Conservation (phyloP, 2,888 invertebrate genomes). For the Athalia cordata region DNA sequence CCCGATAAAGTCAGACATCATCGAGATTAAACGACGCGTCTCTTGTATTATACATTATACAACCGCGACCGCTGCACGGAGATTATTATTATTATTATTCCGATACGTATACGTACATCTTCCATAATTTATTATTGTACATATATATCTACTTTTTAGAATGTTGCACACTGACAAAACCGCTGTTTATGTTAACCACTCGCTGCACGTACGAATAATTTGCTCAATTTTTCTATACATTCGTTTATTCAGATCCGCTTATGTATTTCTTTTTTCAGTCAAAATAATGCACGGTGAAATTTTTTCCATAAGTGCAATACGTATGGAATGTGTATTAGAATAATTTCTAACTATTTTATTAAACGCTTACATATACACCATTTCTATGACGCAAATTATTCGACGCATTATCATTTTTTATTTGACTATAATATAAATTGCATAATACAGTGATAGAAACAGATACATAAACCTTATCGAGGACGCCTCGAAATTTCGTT, state of each 20-base stretch:
- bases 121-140: background rate
- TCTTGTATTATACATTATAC: constrained; percentile 23
- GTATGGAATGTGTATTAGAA: too few relatives aligned
- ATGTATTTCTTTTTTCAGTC: background rate
- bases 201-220: background rate
- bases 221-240: background rate
- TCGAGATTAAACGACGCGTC: constrained; percentile 53
- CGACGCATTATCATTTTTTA: too few relatives aligned
- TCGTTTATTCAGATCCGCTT: background rate
- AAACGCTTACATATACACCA: too few relatives aligned
- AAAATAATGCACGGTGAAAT: too few relatives aligned
- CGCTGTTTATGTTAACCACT: too few relatives aligned
- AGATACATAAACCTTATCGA: too few relatives aligned
- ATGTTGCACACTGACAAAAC: constrained; percentile 17
- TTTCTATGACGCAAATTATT: too few relatives aligned
- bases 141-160: background rate
- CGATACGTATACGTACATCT: background rate
- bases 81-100: background rate
- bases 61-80: background rate
- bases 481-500: background rate
- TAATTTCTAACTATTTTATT: too few relatives aligned
- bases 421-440: too few relatives aligned
- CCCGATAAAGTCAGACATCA: constrained; percentile 64
- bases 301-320: too few relatives aligned
- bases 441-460: too few relatives aligned